These are phyloP conservation scores for Dasypus novemcinctus DNA, from an alignment of 2,113 vertebrate genomes.

Conservation along the genomic window DNA sequence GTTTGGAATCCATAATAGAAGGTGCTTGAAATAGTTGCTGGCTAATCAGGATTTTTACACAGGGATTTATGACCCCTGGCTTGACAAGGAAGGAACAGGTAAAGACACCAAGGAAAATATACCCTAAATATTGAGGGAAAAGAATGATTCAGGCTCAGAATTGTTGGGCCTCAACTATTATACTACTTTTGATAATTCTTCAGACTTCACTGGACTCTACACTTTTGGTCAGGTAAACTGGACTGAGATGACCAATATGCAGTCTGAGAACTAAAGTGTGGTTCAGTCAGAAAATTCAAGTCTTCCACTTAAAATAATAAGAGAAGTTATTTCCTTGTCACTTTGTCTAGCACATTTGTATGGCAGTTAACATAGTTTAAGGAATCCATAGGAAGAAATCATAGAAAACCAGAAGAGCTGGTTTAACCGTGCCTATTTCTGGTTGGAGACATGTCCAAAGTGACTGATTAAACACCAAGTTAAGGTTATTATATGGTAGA, in stretches of 20 bases:
- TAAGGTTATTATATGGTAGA: not conserved
- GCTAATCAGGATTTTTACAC: not conserved
- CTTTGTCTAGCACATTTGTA: conserved; percentile 14
- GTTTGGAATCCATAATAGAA: not conserved
- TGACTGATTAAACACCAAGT: not conserved
- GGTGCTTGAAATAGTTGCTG: not conserved
- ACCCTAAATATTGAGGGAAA: not conserved
- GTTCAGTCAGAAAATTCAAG: not conserved
- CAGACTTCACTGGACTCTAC: not conserved
- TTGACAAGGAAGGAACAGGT: not conserved
- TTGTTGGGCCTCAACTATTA: not conserved
- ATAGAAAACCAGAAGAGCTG: not conserved
- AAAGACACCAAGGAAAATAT: not conserved
- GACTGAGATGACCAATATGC: not conserved
- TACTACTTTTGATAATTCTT: not conserved
- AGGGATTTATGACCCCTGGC: not conserved
- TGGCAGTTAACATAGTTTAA: not conserved
- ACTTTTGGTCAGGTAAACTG: not conserved
- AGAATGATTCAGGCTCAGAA: not conserved
- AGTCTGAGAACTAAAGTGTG: not conserved
- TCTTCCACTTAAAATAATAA: conserved; percentile 44
- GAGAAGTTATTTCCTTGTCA: not conserved
- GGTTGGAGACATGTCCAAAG: not conserved
- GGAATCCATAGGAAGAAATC: not conserved
- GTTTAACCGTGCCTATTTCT: not conserved